Conservation (phyloP, 1,140 invertebrate species). For the Leptinotarsa texana region DNA sequence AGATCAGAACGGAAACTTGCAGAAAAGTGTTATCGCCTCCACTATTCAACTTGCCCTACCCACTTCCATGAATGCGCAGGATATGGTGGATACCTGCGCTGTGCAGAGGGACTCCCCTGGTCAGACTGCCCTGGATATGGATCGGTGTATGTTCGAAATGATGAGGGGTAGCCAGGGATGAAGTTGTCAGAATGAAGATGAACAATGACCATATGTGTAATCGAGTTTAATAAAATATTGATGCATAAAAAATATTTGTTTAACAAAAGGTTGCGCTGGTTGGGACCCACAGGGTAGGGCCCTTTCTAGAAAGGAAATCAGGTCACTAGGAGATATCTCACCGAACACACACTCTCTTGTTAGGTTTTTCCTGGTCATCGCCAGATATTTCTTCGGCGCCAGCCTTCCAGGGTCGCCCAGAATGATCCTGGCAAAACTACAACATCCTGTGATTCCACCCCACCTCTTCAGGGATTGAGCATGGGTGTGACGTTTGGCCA, state of each 20-base stretch:
- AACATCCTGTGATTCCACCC: too few relatives aligned
- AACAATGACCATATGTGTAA: neutral
- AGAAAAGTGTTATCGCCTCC: neutral
- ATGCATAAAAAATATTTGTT: neutral
- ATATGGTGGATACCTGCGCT: neutral
- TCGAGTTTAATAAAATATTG: neutral
- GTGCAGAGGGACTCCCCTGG: neutral
- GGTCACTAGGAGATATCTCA: too few relatives aligned
- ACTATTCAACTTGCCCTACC: neutral
- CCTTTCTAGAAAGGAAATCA: too few relatives aligned
- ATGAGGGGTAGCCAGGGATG: neutral
- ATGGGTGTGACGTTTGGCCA: too few relatives aligned
- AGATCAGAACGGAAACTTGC: neutral
- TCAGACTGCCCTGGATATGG: constrained; percentile 1
- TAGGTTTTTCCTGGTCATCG: too few relatives aligned
- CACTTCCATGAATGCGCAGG: neutral
- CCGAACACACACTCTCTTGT: too few relatives aligned
- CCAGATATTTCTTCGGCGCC: too few relatives aligned
- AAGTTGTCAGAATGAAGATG: neutral
- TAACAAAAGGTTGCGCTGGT: neutral
- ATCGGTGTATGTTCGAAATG: neutral
- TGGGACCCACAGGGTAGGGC: neutral
- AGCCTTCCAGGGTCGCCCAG: too few relatives aligned
- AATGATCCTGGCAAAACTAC: too few relatives aligned
- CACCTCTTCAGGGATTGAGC: too few relatives aligned